Evolutionary conservation across 2,888 invertebrate species (phyloP).

Genomic region (Amblyjoppa proteus): DNA sequence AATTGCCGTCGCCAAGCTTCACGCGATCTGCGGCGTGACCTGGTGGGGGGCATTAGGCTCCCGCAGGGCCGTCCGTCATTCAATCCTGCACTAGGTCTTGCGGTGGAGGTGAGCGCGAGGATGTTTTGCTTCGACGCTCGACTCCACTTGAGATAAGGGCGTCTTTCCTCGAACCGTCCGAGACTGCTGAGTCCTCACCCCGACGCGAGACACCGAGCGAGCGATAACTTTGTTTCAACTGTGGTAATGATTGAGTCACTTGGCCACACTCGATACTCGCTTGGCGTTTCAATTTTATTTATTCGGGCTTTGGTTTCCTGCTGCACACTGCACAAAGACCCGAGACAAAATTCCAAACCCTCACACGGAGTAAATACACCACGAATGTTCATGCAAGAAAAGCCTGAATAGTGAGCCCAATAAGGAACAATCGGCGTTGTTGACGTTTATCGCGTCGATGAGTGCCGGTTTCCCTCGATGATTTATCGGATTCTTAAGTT

Average conservation of each 20-base stretch:
- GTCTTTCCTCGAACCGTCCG: neutral
- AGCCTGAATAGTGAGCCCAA: no score
- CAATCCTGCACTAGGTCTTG: neutral
- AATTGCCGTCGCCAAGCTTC: no score
- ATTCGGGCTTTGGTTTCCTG: neutral
- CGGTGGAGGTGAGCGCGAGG: neutral
- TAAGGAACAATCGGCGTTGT: no score
- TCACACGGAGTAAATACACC: no score
- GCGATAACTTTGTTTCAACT: neutral
- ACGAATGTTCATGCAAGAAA: no score
- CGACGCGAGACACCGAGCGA: neutral
- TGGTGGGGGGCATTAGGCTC: neutral
- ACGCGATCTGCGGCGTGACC: no score
- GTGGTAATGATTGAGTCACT: neutral
- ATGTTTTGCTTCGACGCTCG: slow-evolving; percentile 8
- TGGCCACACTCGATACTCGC: neutral
- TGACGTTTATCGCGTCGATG: no score
- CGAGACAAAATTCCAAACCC: neutral
- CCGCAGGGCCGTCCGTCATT: neutral
- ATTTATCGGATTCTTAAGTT: no score
- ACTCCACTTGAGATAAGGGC: neutral
- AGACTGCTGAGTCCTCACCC: neutral
- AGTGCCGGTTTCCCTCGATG: no score
- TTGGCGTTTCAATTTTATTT: neutral
- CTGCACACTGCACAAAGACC: neutral